Evolutionary conservation across 92 coral and sea anemone genomes (phyloP).

Genomic region (Meandrina meandrites): DNA sequence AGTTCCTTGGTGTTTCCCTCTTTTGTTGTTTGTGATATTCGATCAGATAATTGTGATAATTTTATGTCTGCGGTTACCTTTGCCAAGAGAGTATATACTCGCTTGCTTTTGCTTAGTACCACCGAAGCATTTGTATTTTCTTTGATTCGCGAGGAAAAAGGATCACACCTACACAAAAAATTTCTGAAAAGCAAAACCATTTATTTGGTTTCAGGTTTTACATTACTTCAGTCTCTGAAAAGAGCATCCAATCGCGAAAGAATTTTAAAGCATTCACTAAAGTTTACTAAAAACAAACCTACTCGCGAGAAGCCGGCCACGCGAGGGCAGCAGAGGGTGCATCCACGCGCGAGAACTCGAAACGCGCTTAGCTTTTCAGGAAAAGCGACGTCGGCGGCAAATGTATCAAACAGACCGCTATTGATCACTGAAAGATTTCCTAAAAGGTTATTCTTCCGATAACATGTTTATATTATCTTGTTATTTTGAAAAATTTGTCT

Average conservation of each 20-base stretch:
- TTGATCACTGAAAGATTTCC: background rate
- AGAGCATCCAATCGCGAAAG: no score
- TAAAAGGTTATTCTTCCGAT: background rate
- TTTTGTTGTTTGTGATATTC: background rate
- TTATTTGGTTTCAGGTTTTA: no score
- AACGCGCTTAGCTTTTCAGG: background rate
- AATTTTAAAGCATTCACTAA: no score
- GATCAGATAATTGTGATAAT: background rate
- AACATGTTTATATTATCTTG: background rate
- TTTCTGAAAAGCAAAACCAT: no score
- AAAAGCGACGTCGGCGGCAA: background rate
- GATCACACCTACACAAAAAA: no score
- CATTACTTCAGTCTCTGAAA: no score
- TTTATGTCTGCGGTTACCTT: background rate
- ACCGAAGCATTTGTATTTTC: no score
- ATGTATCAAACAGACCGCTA: background rate
- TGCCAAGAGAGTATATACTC: no score
- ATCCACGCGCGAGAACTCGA: background rate
- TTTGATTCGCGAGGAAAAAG: no score
- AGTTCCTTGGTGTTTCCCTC: background rate
- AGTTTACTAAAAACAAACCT: no score
- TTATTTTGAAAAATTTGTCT: background rate
- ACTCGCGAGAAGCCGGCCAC: background rate
- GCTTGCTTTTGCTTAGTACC: no score
- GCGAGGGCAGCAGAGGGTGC: background rate